Conservation (phyloP, 2,888 invertebrate genomes). For the Chrysodeixis includens region DNA sequence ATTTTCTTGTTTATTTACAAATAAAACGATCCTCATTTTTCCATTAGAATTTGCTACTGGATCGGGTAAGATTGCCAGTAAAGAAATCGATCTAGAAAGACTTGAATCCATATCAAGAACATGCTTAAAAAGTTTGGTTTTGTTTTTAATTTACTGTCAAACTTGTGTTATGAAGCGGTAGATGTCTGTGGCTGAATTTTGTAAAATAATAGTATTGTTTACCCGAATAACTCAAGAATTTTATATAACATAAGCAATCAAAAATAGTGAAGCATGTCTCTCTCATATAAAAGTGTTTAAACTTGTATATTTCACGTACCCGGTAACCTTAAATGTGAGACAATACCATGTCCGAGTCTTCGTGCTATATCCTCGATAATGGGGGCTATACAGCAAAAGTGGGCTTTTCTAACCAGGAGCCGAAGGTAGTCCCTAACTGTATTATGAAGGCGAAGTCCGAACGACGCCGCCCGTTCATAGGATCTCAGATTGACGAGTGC, state of each 20-base stretch:
- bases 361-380: slow-evolving; percentile 94
- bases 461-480: slow-evolving; percentile 97
- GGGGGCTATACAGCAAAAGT: slow-evolving; percentile 96
- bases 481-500: slow-evolving; percentile 97
- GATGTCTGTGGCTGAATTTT: neutral
- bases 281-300: neutral
- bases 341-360: slow-evolving; percentile 76
- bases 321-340: slow-evolving; percentile 62
- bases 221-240: neutral
- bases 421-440: slow-evolving; percentile 96
- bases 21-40: too few species aligned
- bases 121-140: neutral
- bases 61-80: too few species aligned
- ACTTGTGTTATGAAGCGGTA: neutral
- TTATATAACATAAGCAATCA: neutral
- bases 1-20: too few species aligned
- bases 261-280: neutral
- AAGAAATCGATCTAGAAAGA: neutral
- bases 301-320: slow-evolving; percentile 17
- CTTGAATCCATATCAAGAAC: neutral
- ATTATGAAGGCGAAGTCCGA: slow-evolving; percentile 99
- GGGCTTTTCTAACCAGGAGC: slow-evolving; percentile 92
- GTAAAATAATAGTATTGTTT: neutral
- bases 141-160: neutral
- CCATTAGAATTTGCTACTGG: too few species aligned